Evolutionary conservation across 2,888 invertebrate species (phyloP).

Genomic region (Leptopilina drosophilae): DNA sequence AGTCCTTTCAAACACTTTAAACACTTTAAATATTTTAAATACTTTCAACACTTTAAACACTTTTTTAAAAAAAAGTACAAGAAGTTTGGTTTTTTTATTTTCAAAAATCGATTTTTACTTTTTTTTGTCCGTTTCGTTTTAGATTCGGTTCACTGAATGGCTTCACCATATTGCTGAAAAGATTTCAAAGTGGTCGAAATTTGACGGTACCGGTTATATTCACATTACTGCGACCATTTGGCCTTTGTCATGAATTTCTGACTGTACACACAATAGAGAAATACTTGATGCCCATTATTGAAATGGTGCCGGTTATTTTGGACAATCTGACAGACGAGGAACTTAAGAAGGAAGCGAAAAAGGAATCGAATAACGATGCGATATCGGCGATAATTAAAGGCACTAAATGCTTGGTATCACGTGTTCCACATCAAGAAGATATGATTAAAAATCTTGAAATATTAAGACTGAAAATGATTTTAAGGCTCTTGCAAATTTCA

Average conservation of each 20-base stretch:
- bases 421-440: conserved; percentile 91
- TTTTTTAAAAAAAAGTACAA: neutral
- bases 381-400: conserved; percentile 96
- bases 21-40: neutral
- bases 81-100: neutral
- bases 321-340: conserved; percentile 97
- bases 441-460: conserved; percentile 90
- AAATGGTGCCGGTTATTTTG: conserved; percentile 92
- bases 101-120: conserved; percentile 43
- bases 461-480: conserved; percentile 97
- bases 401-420: conserved; percentile 91
- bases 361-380: conserved; percentile 96
- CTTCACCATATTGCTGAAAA: conserved; percentile 89
- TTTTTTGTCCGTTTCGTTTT: conserved; percentile 50
- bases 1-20: neutral
- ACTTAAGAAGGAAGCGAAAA: conserved; percentile 95
- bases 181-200: conserved; percentile 87
- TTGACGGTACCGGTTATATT: conserved; percentile 88
- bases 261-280: conserved; percentile 94
- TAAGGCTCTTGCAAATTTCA: conserved; percentile 95
- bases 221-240: conserved; percentile 92
- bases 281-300: conserved; percentile 94
- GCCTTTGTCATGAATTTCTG: conserved; percentile 93
- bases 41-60: neutral
- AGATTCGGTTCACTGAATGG: conserved; percentile 94